Conservation (phyloP, 1,140 invertebrate species). For the Drosophila mayri region DNA sequence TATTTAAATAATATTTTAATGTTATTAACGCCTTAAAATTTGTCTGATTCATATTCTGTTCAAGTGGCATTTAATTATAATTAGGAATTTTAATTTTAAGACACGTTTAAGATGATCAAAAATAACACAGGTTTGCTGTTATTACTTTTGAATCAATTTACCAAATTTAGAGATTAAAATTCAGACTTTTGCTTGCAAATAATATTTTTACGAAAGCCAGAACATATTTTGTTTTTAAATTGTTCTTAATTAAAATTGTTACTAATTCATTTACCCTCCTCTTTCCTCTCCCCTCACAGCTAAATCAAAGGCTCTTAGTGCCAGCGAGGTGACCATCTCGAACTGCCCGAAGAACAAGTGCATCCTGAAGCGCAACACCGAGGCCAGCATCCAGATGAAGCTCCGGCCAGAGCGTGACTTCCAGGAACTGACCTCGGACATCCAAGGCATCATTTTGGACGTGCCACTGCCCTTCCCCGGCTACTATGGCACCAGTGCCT, state of each 20-base stretch:
- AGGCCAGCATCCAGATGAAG: conserved; percentile 86
- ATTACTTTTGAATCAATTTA: neutral
- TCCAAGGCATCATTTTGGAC: conserved; percentile 87
- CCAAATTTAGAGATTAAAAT: neutral
- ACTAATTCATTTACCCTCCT: neutral
- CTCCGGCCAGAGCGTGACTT: conserved; percentile 87
- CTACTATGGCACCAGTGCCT: conserved; percentile 90
- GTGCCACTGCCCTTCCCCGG: conserved; percentile 90
- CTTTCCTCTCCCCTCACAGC: conserved; percentile 45
- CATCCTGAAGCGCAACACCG: conserved; percentile 87
- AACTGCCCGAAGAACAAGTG: conserved; percentile 88
- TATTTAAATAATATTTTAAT: neutral
- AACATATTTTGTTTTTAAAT: neutral
- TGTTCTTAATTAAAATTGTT: neutral
- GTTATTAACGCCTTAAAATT: neutral
- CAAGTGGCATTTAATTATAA: neutral
- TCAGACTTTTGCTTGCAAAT: too few relatives aligned
- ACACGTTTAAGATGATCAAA: neutral
- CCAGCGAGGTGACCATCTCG: conserved; percentile 86
- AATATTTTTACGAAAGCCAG: neutral
- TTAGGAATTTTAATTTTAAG: neutral
- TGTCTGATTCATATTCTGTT: neutral
- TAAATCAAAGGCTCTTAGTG: conserved; percentile 57
- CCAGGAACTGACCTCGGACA: conserved; percentile 86
- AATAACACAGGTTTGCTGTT: neutral